Evolutionary conservation across 2,888 invertebrate species (phyloP).

Genomic region (Gryllus longicercus): DNA sequence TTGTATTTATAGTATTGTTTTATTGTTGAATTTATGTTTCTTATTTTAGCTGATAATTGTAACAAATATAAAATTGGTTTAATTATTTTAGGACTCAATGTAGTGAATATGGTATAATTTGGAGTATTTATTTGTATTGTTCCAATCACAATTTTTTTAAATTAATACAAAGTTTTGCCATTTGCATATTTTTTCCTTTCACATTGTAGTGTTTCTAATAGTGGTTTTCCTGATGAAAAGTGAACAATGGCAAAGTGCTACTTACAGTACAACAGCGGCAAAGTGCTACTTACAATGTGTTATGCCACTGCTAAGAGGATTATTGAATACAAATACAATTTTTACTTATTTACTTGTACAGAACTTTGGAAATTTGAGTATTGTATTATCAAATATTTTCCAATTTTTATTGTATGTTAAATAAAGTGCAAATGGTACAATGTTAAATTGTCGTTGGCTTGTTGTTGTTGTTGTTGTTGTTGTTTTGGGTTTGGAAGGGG

Average conservation of each 20-base stretch:
- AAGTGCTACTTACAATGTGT: not conserved
- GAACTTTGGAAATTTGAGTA: slow-evolving; percentile 3
- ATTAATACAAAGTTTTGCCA: too few species aligned
- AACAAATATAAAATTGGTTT: not conserved
- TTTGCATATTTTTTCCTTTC: too few species aligned
- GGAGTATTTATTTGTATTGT: not conserved
- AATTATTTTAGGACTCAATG: too few species aligned
- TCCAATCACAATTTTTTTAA: too few species aligned
- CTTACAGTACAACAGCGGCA: not conserved
- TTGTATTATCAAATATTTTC: not conserved
- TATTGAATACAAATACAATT: not conserved
- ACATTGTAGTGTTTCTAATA: too few species aligned
- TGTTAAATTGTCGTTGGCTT: too few species aligned
- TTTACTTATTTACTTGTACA: slow-evolving; percentile 1
- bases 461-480: too few species aligned
- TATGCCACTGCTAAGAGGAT: slow-evolving; percentile 3
- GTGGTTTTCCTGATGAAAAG: too few species aligned
- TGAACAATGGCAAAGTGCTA: too few species aligned
- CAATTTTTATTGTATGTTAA: not conserved
- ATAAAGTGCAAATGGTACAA: slow-evolving; percentile 17
- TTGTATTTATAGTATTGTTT: not conserved
- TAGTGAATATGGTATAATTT: too few species aligned
- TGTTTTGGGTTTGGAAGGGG: too few species aligned
- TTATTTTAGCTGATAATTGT: not conserved
- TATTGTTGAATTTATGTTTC: not conserved